Percentiles rank a stretch among this genome's conserved stretches.
These are phyloP conservation scores for Columbina picui DNA, from an alignment of 2,113 vertebrate genomes.

Conservation along the genomic window DNA sequence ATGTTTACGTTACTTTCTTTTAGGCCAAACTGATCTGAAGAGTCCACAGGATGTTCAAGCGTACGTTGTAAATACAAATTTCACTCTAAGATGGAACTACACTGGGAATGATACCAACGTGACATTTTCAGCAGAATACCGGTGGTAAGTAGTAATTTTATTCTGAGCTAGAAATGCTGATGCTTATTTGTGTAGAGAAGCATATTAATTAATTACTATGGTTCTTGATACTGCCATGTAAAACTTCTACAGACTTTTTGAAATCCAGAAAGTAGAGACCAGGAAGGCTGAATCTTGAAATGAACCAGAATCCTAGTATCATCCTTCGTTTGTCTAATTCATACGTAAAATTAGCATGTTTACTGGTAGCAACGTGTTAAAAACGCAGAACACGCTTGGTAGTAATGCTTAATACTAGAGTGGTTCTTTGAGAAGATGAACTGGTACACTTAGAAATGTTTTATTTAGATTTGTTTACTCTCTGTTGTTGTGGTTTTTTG, in stretches of 20 bases:
- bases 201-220: neutral
- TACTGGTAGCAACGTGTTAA: accelerated
- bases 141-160: conserved; percentile 27
- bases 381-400: neutral
- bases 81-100: conserved; percentile 63
- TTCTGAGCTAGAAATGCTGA: neutral
- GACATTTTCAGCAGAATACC: conserved; percentile 61
- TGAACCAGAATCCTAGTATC: neutral
- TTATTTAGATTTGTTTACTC: neutral
- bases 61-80: conserved; percentile 52
- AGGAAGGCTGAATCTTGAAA: neutral
- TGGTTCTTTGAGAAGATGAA: neutral
- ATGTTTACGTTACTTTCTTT: neutral
- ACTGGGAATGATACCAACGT: neutral
- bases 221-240: neutral
- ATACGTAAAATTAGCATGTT: neutral
- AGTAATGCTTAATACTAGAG: too few relatives aligned
- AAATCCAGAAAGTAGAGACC: neutral
- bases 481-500: neutral
- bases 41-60: conserved; percentile 32
- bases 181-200: accelerated
- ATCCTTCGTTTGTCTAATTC: neutral
- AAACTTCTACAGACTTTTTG: neutral
- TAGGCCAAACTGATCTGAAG: conserved; percentile 31
- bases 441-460: neutral